Conservation (phyloP, 2,888 invertebrate species). For the Palloptera scutellata region DNA sequence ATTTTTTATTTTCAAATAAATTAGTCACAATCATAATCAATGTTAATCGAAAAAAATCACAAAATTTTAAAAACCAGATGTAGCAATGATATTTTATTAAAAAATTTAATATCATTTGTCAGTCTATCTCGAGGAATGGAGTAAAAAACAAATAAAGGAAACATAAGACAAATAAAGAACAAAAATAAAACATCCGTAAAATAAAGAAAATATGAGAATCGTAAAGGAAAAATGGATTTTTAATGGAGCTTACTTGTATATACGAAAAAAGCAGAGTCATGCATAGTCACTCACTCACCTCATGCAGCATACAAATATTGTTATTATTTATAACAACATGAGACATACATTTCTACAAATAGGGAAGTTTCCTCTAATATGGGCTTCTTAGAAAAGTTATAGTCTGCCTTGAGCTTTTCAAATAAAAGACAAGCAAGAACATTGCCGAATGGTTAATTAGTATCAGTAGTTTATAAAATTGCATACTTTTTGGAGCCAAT, state of each 20-base stretch:
- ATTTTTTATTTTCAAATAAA: neutral
- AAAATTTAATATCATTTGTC: slow-evolving; percentile 32
- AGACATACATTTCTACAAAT: too few species aligned
- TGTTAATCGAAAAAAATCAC: slow-evolving; percentile 8
- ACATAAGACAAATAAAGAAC: slow-evolving; percentile 8
- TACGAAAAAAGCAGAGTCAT: slow-evolving; percentile 5
- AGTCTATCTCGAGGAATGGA: slow-evolving; percentile 24
- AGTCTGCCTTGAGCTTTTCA: too few species aligned
- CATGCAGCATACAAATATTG: neutral
- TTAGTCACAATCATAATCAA: slow-evolving; percentile 1
- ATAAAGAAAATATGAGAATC: slow-evolving; percentile 20
- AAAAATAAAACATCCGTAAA: slow-evolving; percentile 19
- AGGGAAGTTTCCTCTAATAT: too few species aligned
- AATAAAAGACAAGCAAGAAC: too few species aligned
- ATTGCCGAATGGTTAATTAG: too few species aligned
- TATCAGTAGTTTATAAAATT: too few species aligned
- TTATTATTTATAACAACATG: too few species aligned
- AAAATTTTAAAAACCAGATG: neutral
- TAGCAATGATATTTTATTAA: slow-evolving; percentile 19
- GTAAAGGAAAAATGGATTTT: slow-evolving; percentile 17
- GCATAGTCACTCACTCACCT: neutral
- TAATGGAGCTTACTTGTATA: slow-evolving; percentile 25
- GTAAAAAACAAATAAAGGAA: slow-evolving; percentile 9
- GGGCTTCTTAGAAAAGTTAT: too few species aligned
- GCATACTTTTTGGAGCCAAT: too few species aligned